Evolutionary conservation across 1,140 invertebrate species (phyloP).

Genomic region (Drosophila ogumai): DNA sequence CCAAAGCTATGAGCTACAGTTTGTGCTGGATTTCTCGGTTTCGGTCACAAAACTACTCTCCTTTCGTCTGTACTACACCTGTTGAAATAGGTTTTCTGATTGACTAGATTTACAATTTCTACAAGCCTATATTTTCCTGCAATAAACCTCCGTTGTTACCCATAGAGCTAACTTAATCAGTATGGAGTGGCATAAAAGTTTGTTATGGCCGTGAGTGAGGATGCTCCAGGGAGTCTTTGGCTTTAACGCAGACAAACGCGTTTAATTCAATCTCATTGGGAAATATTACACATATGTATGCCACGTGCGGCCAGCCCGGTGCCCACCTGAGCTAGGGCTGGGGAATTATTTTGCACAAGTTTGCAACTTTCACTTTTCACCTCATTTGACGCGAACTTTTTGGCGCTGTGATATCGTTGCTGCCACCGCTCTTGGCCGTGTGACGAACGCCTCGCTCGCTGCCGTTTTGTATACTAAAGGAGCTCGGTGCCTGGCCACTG

Average conservation of each 20-base stretch:
- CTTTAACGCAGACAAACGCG: slow-evolving; percentile 25
- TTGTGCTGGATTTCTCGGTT: neutral
- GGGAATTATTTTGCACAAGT: slow-evolving; percentile 32
- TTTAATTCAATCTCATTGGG: slow-evolving; percentile 45
- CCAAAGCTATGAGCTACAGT: neutral
- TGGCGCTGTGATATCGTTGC: slow-evolving; percentile 40
- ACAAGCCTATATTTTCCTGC: slow-evolving; percentile 1
- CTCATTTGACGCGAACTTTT: slow-evolving; percentile 56
- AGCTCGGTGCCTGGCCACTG: slow-evolving; percentile 37
- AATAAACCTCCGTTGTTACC: slow-evolving; percentile 1
- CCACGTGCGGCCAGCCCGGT: slow-evolving; percentile 25
- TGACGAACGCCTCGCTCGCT: slow-evolving; percentile 55
- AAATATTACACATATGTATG: slow-evolving; percentile 61
- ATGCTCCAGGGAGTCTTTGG: slow-evolving; percentile 20
- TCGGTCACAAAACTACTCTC: neutral
- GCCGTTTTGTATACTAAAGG: slow-evolving; percentile 72
- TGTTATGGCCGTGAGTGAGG: slow-evolving; percentile 25
- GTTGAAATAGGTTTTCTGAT: slow-evolving; percentile 5
- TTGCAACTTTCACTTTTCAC: slow-evolving; percentile 74
- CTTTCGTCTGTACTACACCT: slow-evolving; percentile 2
- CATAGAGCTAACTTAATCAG: slow-evolving; percentile 18
- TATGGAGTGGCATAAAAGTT: slow-evolving; percentile 18
- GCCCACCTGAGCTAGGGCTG: slow-evolving; percentile 27
- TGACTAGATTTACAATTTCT: neutral
- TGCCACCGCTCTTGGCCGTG: slow-evolving; percentile 17